Evolutionary conservation across 2,797 vertebrate genomes (phyloP), one percentile per base, ranked within the genome.

Genomic region (Pseudochromis fuscus): DNA sequence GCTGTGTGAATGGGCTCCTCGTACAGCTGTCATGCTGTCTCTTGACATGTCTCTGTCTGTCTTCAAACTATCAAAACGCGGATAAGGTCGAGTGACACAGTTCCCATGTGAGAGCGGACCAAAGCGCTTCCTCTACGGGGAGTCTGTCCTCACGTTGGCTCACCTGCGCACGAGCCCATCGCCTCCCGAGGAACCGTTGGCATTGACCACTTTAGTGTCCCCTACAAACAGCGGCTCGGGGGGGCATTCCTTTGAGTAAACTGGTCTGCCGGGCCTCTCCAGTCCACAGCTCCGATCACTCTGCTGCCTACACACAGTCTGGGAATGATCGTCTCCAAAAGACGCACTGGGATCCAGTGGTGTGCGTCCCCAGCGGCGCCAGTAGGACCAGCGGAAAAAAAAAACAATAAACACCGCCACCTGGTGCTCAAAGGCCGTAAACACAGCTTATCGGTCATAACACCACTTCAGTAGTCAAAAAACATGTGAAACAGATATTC

Each of bases 21-120:
- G 86, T 15, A 84, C 86, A 19, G 83, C 86, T 19, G 89, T 91
- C 92, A 90, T 92, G 53, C 51, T 87, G 84, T 92, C 90, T 62
- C 83, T 78, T 35, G 87, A 91, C 92, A 92, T 89, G 72, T 80
- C 75, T 66, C 23, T 60, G 61, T 77, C 38, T 55, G 60, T 70
- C 61, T 65, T 79, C 50, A 70, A 73, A 83, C 12, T 70, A 58
- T 57, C 46, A 4, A 71, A 79, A 83, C 23, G 57, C 81, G 28
- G 49, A 30, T 64, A 2, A 15, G 31, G 8, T 63, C 28, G 35
- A 40, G 60, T 10, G 59, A 78, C 50, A 46, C 70, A 40, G 79
- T 63, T 74, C 80, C 87, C 86, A 85, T 81, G 85, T 72, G 87
- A 58, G 33, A 60, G 5, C 10, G 28, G 57, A 73, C 49, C 51